Base-by-base conservation (phyloP, 2,797 vertebrate genomes). In the Cirrhinus mrigala region DNA sequence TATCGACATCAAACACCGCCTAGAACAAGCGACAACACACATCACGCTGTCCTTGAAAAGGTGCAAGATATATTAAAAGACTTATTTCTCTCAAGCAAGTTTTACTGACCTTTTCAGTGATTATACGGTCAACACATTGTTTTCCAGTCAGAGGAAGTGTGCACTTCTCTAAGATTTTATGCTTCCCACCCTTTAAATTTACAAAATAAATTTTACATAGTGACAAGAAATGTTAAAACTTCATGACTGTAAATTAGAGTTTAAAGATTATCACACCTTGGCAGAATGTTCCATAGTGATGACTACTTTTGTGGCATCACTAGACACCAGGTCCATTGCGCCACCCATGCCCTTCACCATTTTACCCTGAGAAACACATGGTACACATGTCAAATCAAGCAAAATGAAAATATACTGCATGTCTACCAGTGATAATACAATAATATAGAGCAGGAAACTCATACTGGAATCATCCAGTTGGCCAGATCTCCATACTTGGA, bases 271-370 rank as follows among this genome's bases (percentile, higher is more conserved):
- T 52, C 46, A 46, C 94, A 96, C 96, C 94, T 96, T 97, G 50
- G 96, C 95, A 27, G 96, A 96, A 84, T 97, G 95, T n/a, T 96
- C 96, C 98, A 99, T 99, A 75, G 98, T 99, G 88, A 99, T 96
- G 70, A 99, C 97, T 52, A 99, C 98, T 93, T 98, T 99, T 81
- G 98, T 99, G 93, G 95, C 96, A 0, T 96, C 93, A 2, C 97
- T 99, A 27, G 98, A 98, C 81, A 99, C 98, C 79, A 99, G 93
- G 84, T 99, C 98, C 98, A 99, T 99, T 79, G 98, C 98, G 81
- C 98, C 98, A 0, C 98, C 98, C 98, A 99, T 99, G 88, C 98
- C 98, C 92, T 99, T 99, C 87, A 99, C 97, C 98, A 98, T 98
- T 92, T 99, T 99, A 81, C 98, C 98, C 98, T 99, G 83, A 81